Percentiles rank a stretch among this genome's conserved stretches.
These are phyloP conservation scores for Chrysolina americana DNA, from an alignment of 2,888 invertebrate species.

Conservation along the genomic window DNA sequence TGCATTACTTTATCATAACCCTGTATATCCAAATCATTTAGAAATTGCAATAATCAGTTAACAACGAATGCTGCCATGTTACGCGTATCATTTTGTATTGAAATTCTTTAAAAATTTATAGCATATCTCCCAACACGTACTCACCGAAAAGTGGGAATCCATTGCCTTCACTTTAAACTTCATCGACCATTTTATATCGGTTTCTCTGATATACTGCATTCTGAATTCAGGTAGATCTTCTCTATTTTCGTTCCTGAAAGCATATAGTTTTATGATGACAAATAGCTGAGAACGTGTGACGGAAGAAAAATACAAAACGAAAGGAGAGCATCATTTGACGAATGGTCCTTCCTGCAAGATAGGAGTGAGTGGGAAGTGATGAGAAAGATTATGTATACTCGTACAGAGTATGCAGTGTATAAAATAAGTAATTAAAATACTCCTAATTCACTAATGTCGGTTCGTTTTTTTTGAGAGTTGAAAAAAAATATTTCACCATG, in stretches of 20 bases:
- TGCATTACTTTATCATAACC: no score
- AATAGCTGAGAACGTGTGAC: slow-evolving; percentile 18
- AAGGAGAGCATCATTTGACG: slow-evolving; percentile 12
- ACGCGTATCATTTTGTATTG: no score
- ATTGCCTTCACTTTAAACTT: slow-evolving; percentile 66
- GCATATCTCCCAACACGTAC: slow-evolving; percentile 33
- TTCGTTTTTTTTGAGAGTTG: no score
- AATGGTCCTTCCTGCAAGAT: background rate
- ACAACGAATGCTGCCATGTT: no score
- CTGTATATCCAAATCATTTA: no score
- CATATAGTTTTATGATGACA: slow-evolving; percentile 32
- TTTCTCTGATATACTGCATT: slow-evolving; percentile 76
- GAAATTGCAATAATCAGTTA: no score
- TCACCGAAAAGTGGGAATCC: slow-evolving; percentile 59
- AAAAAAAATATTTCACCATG: no score
- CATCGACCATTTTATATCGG: slow-evolving; percentile 78
- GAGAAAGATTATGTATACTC: background rate
- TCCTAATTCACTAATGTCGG: no score
- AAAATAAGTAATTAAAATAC: no score
- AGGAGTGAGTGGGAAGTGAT: slow-evolving; percentile 23
- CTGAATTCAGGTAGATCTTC: slow-evolving; percentile 68
- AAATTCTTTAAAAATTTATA: background rate
- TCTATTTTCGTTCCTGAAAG: slow-evolving; percentile 62
- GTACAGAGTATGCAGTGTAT: no score
- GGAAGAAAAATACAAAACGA: slow-evolving; percentile 23